Conservation (phyloP, 2,113 vertebrate genomes). For the Fulica atra region DNA sequence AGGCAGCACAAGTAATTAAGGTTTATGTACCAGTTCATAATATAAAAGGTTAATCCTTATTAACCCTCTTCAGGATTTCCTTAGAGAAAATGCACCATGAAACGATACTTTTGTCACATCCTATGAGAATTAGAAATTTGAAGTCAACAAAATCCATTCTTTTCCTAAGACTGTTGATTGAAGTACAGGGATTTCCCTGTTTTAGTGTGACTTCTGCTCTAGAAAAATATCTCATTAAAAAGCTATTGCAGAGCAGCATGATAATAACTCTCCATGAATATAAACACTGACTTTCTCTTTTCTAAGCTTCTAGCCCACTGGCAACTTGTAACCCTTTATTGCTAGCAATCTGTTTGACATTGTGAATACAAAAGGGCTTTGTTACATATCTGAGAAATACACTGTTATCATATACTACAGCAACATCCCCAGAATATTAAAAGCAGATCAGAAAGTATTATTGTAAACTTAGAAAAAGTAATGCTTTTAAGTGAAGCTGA, state of each 20-base stretch:
- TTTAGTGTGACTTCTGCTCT: neutral
- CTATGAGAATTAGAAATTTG: neutral
- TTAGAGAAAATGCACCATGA: neutral
- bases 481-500: neutral
- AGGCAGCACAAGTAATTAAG: neutral
- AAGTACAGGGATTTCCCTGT: neutral
- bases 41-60: conserved; percentile 8
- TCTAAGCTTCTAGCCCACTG: neutral
- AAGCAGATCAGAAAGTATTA: neutral
- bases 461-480: neutral
- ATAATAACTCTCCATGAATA: neutral
- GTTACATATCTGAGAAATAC: neutral
- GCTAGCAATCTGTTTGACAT: neutral
- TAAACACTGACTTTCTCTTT: neutral
- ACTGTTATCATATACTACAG: neutral
- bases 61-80: neutral
- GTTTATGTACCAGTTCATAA: neutral
- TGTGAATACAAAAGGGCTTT: neutral
- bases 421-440: neutral
- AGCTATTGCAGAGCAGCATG: neutral
- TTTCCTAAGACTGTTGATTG: neutral
- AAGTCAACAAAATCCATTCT: neutral
- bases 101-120: neutral
- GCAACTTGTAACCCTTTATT: neutral
- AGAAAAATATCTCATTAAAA: neutral